Evolutionary conservation across 1,140 invertebrate species (phyloP).

Genomic region (Polypedilum vanderplanki): DNA sequence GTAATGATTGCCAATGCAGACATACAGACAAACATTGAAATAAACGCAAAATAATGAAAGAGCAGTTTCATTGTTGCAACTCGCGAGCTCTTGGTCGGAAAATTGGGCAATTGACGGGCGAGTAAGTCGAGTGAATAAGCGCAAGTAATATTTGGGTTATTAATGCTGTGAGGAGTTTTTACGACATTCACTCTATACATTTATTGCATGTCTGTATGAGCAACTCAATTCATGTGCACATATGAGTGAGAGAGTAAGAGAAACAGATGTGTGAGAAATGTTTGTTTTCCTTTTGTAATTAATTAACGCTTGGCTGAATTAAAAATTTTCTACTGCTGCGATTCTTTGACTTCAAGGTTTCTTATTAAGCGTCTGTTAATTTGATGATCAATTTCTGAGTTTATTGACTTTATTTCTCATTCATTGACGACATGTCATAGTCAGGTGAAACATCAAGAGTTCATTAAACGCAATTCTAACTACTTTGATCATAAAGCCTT

Average conservation of each 20-base stretch:
- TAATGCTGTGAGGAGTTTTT: not conserved
- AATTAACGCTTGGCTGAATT: not conserved
- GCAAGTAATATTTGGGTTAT: not conserved
- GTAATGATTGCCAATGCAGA: not conserved
- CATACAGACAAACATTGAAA: not conserved
- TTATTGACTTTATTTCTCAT: not conserved
- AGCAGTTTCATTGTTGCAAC: not conserved
- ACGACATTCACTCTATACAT: not conserved
- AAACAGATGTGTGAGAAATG: not conserved
- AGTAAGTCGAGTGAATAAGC: not conserved
- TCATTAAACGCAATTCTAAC: not conserved
- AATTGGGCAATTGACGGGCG: conserved; percentile 3
- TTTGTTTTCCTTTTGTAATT: not conserved
- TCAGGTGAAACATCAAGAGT: not conserved
- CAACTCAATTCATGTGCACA: not conserved
- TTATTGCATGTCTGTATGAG: not conserved
- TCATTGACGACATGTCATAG: not conserved
- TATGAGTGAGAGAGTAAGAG: not conserved
- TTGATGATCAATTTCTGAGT: too few relatives aligned
- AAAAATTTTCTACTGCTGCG: not conserved
- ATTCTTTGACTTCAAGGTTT: not conserved
- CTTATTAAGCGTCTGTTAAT: too few relatives aligned
- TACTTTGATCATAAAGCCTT: not conserved
- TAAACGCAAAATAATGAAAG: not conserved
- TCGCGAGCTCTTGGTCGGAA: not conserved